Evolutionary conservation across 2,888 invertebrate genomes (phyloP).

Genomic region (Archips xylosteana): DNA sequence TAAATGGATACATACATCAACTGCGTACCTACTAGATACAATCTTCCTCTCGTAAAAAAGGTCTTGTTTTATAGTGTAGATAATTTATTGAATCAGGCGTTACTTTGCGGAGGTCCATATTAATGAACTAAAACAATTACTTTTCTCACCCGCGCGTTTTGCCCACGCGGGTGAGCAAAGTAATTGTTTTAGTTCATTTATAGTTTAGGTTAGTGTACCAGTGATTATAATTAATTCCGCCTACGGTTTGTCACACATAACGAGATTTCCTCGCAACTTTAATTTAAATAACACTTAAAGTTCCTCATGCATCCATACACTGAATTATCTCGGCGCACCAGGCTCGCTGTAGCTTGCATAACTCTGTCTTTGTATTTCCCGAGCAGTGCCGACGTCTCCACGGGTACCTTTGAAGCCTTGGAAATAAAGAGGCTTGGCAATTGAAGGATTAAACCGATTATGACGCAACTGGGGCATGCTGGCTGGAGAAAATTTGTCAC

Average conservation of each 20-base stretch:
- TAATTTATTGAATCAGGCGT: too few relatives aligned
- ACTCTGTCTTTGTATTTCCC: constrained; percentile 18
- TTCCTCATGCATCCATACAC: constrained; percentile 16
- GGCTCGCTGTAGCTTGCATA: constrained; percentile 19
- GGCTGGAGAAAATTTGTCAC: constrained; percentile 15
- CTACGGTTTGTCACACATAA: not conserved
- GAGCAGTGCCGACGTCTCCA: constrained; percentile 15
- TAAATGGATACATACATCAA: not conserved
- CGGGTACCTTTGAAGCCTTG: not conserved
- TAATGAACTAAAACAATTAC: too few relatives aligned
- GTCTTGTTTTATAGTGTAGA: too few relatives aligned
- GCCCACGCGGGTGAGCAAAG: too few relatives aligned
- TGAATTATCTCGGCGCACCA: constrained; percentile 18
- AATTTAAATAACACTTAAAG: constrained; percentile 19
- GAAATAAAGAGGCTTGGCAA: not conserved
- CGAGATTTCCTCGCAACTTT: constrained; percentile 8
- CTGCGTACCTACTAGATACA: too few relatives aligned
- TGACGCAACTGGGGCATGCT: constrained; percentile 22
- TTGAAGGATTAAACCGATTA: constrained; percentile 18
- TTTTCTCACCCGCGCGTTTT: too few relatives aligned
- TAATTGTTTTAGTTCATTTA: too few relatives aligned
- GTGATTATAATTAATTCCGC: not conserved
- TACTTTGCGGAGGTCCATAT: too few relatives aligned
- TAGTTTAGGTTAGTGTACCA: not conserved
- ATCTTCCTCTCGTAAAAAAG: too few relatives aligned